Evolutionary conservation across 2,797 vertebrate genomes (phyloP).

Genomic region (Oophaga sylvatica): DNA sequence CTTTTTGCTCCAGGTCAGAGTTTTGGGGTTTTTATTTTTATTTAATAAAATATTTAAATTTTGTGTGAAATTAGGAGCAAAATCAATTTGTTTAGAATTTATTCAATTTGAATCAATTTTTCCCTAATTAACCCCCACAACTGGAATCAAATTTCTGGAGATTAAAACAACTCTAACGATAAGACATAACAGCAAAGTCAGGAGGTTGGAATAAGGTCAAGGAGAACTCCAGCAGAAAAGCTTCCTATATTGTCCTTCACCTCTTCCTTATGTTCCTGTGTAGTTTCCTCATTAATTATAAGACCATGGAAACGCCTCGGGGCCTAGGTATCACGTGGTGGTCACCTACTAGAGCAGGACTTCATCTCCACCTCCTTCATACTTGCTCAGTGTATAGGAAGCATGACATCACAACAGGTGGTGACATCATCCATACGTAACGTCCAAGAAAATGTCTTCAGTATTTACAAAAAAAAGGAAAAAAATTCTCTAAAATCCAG

Average conservation of each 20-base stretch:
- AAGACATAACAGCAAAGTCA: neutral
- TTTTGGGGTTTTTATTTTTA: too few species aligned
- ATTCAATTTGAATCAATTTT: too few species aligned
- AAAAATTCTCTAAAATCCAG: neutral
- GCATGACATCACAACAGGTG: neutral
- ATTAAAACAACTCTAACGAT: too few species aligned
- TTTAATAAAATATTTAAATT: too few species aligned
- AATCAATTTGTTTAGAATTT: too few species aligned
- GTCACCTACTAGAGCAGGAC: neutral
- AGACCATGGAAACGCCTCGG: neutral
- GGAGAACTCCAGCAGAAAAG: neutral
- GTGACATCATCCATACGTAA: neutral
- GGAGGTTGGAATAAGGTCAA: neutral
- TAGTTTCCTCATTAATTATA: neutral
- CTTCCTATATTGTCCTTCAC: neutral
- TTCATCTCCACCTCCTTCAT: neutral
- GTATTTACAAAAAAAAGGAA: neutral
- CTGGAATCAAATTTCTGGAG: too few species aligned
- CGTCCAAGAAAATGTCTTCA: neutral
- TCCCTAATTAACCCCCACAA: too few species aligned
- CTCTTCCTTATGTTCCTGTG: neutral
- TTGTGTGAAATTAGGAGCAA: too few species aligned
- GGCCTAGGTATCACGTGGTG: neutral
- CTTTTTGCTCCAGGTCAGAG: too few species aligned
- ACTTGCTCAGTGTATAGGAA: neutral